Conservation (phyloP, 1,140 invertebrate genomes). For the Odontomachus brunneus region DNA sequence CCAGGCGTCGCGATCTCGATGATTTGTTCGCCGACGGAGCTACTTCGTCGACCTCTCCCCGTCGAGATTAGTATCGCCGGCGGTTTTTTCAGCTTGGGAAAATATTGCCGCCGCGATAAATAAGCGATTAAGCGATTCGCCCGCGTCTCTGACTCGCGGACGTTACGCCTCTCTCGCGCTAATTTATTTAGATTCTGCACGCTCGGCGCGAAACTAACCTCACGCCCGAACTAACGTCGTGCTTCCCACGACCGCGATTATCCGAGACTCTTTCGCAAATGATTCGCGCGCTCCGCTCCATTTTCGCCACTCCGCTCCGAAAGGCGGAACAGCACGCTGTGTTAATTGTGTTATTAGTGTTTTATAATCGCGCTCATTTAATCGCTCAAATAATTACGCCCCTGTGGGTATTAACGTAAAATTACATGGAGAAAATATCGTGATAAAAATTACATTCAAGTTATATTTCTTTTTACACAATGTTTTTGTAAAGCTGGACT, state of each 20-base stretch:
- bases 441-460: too few species aligned
- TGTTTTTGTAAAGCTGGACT: too few species aligned
- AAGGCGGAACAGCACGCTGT: too few species aligned
- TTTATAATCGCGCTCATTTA: too few species aligned
- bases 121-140: conserved; percentile 56
- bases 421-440: too few species aligned
- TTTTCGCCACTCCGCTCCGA: conserved; percentile 16
- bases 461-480: too few species aligned
- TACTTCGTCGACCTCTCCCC: conserved; percentile 11
- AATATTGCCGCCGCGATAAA: conserved; percentile 47
- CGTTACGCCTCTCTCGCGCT: conserved; percentile 24
- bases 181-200: conserved; percentile 55
- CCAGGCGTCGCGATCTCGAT: conserved; percentile 10
- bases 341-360: too few species aligned
- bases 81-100: conserved; percentile 45
- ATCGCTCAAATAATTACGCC: too few species aligned
- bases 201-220: conserved; percentile 18
- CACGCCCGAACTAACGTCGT: conserved; percentile 33
- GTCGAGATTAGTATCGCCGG: conserved; percentile 43
- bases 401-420: too few species aligned
- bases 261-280: conserved; percentile 36
- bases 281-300: background rate
- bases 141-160: conserved; percentile 8
- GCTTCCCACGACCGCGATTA: conserved; percentile 40
- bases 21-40: conserved; percentile 39